A percentile compares a stretch with the other conserved stretches of the same genome.
phyloP scores from a whole-genome alignment of 2,113 vertebrate genomes.

The Tursiops truncatus region DNA sequence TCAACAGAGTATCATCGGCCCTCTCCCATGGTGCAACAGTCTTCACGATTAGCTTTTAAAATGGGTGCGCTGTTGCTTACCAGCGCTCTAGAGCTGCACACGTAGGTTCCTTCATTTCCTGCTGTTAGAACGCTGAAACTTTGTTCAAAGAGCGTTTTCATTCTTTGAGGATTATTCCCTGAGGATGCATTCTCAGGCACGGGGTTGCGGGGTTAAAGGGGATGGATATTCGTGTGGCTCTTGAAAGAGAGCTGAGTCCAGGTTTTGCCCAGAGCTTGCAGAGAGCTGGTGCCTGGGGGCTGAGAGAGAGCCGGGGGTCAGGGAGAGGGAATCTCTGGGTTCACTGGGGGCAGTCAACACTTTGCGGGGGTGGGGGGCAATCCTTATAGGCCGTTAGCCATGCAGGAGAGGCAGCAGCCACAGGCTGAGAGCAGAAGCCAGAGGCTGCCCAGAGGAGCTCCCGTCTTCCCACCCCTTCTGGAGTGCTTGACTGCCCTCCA shows the following conservation, averaged over 20 bases:
- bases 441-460: background rate
- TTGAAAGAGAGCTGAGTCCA: background rate
- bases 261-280: background rate
- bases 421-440: background rate
- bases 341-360: background rate
- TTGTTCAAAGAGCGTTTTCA: background rate
- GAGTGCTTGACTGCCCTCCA: background rate
- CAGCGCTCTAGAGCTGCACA: background rate
- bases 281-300: background rate
- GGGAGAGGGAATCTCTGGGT: background rate
- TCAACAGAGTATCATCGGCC: accelerated
- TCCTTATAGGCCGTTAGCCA: background rate
- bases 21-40: background rate
- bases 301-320: background rate
- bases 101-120: background rate
- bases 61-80: background rate
- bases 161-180: background rate
- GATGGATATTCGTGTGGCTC: background rate
- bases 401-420: background rate
- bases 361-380: background rate
- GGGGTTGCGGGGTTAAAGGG: background rate
- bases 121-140: background rate
- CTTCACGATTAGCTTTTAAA: slow-evolving; percentile 28
- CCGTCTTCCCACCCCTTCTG: background rate
- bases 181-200: background rate